Base-by-base conservation (phyloP, 2,113 vertebrate species). In the Rhinolophus ferrumequinum region DNA sequence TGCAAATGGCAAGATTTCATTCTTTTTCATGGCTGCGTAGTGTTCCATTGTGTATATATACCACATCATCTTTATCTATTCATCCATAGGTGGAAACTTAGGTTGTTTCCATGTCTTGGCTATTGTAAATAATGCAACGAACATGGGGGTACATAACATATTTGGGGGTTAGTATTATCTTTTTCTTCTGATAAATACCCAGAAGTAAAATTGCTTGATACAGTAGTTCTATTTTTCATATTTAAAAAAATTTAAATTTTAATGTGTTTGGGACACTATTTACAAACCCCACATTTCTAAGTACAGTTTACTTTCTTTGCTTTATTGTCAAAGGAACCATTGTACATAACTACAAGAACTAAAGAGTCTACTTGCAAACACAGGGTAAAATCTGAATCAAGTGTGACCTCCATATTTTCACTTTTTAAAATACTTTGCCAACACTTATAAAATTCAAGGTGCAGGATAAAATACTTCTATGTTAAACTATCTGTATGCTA, bases 261-360 rank as follows among this genome's bases (percentile, higher is more conserved):
- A 86, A 88, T 85, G 38, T 93, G 24, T 69, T 93, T 33, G 24
- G 50, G 22, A 84, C 13, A 92, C 13, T 94, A 84, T 94, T 83
- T 90, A 83, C 26, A 92, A 97, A 56, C n/a, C n/a, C 83, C 33
- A 21, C 8, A 90, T 70, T 81, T 96, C 41, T 88, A 91, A 93
- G 8, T 35, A 66, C 38, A 84, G 21, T 67, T 95, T 87, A 77
- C 88, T 92, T 80, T 92, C 38, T 82, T 93, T 81, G n/a, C 26
- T 77, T 94, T 50, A 69, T 64, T 81, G 54, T 14, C 41, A 73
- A 4, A 50, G 30, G n/a, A 92, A 90, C 47, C 30, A 81, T 7
- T 85, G 72, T 24, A 93, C 95, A 84, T 92, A 96, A 77, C 52
- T 44, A 86, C 9, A 91, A 64, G 50, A 92, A 86, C 35, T 58